Evolutionary conservation across 1,140 invertebrate genomes (phyloP).

Genomic region (Physella acuta): DNA sequence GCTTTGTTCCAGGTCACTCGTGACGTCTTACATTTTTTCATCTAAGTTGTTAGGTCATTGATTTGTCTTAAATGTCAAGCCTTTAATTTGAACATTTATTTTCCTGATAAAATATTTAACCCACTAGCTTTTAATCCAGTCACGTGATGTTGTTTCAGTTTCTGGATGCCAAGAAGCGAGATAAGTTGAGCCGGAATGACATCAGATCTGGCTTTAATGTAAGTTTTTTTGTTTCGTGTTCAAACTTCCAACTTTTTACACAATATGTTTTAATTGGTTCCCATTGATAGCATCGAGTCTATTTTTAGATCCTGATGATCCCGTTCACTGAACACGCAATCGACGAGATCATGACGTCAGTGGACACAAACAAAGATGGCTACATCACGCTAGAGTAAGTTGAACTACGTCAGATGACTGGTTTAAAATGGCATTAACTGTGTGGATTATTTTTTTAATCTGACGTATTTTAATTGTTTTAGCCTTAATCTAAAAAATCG

Average conservation of each 20-base stretch:
- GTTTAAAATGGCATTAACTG: no score
- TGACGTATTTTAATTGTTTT: no score
- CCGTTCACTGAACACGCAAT: conserved; percentile 46
- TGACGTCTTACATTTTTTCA: no score
- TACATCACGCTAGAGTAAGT: conserved; percentile 48
- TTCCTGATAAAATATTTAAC: no score
- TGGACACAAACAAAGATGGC: conserved; percentile 51
- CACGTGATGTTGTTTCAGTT: conserved; percentile 6
- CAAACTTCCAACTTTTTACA: no score
- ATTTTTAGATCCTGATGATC: conserved; percentile 39
- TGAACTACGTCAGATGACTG: neutral
- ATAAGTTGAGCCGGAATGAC: conserved; percentile 38
- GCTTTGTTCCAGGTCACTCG: no score
- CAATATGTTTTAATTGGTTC: conserved; percentile 4
- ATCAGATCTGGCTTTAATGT: conserved; percentile 42
- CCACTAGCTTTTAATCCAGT: neutral
- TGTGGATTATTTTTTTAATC: no score
- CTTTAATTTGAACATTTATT: no score
- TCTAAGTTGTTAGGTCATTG: no score
- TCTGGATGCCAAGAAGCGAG: conserved; percentile 39
- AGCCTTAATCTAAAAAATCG: no score
- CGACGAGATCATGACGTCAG: conserved; percentile 42
- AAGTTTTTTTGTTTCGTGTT: conserved; percentile 20
- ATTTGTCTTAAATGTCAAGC: no score
- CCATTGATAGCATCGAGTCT: no score